Evolutionary conservation across 2,888 invertebrate species (phyloP).

Genomic region (Melieria crassipennis): DNA sequence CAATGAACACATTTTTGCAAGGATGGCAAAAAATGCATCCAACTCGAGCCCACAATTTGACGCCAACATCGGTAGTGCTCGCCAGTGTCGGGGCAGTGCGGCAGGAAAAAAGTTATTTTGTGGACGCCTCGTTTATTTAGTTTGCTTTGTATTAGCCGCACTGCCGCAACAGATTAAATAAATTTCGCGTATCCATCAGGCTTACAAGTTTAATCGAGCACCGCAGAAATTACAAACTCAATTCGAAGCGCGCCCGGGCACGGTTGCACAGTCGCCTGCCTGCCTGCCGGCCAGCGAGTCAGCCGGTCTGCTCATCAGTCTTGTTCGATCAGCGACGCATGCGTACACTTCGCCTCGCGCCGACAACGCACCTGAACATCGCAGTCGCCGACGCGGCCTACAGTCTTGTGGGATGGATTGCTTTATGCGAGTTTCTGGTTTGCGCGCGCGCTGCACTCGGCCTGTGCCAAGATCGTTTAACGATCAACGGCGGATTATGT

Average conservation of each 20-base stretch:
- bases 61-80: too few relatives aligned
- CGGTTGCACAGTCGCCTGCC: conserved; percentile 23
- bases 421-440: not conserved
- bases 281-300: conserved; percentile 11
- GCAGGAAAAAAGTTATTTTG: too few relatives aligned
- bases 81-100: too few relatives aligned
- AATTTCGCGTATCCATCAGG: conserved; percentile 33
- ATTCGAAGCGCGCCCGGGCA: conserved; percentile 13
- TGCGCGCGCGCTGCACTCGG: conserved; percentile 1
- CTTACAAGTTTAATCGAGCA: conserved; percentile 30
- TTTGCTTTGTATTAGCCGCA: conserved; percentile 25
- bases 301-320: conserved; percentile 52
- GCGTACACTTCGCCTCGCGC: conserved; percentile 39
- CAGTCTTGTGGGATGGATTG: conserved; percentile 8
- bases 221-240: conserved; percentile 33
- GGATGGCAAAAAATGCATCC: too few relatives aligned
- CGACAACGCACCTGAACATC: not conserved
- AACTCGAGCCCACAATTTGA: too few relatives aligned
- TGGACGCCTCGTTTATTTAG: too few relatives aligned
- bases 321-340: conserved; percentile 64
- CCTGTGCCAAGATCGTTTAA: conserved; percentile 34
- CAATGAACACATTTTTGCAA: too few relatives aligned
- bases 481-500: conserved; percentile 60
- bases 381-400: not conserved
- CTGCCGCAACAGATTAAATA: conserved; percentile 32